Evolutionary conservation across 2,888 invertebrate species (phyloP).

Genomic region (Reticulitermes lucifugus): DNA sequence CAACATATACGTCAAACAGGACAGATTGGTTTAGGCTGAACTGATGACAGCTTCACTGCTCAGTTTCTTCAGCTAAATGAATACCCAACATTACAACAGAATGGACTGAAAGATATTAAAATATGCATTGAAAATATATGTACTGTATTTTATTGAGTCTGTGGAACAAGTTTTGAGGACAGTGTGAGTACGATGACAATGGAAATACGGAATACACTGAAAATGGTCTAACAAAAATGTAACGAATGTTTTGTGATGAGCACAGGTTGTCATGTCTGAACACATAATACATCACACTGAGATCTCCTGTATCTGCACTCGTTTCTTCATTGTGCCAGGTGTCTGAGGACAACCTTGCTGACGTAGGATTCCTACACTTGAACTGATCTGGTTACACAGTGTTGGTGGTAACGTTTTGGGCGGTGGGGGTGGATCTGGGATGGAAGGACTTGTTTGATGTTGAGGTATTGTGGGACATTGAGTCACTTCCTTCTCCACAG

Average conservation of each 20-base stretch:
- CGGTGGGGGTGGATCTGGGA: conserved; percentile 73
- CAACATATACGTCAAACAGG: too few species aligned
- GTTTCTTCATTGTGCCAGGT: conserved; percentile 85
- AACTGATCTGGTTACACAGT: conserved; percentile 61
- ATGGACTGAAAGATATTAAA: background rate
- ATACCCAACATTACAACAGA: too few species aligned
- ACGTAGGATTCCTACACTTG: conserved; percentile 72
- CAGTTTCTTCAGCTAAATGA: too few species aligned
- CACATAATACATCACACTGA: conserved; percentile 75
- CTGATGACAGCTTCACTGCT: too few species aligned
- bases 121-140: conserved; percentile 42
- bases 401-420: conserved; percentile 67
- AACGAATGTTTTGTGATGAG: background rate
- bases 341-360: conserved; percentile 73
- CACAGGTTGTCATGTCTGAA: background rate
- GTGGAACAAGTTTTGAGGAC: background rate
- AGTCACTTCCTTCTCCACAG: background rate
- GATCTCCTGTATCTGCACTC: conserved; percentile 93
- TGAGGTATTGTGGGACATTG: too few species aligned
- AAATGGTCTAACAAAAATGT: conserved; percentile 17
- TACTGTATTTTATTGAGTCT: conserved; percentile 42
- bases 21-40: too few species aligned
- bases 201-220: conserved; percentile 38
- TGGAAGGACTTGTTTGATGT: conserved; percentile 60
- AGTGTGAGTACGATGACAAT: conserved; percentile 36